Percentiles rank a stretch among this genome's conserved stretches.
Evolutionary conservation across 2,888 invertebrate species (phyloP).

Genomic region (Meta bourneti): DNA sequence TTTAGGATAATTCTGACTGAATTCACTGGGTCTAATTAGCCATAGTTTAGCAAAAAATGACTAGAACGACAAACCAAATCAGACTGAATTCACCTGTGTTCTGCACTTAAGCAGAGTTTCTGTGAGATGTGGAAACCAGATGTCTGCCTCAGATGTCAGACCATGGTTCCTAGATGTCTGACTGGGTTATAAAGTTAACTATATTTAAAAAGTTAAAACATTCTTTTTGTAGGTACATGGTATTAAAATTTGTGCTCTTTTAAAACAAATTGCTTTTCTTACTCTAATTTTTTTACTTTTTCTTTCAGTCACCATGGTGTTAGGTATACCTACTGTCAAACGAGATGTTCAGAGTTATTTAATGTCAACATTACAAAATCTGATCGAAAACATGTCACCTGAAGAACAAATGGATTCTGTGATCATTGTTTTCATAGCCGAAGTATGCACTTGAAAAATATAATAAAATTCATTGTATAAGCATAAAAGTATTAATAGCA

Average conservation of each 20-base stretch:
- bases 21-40: too few species aligned
- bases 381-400: slow-evolving; percentile 89
- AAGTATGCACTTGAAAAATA: slow-evolving; percentile 81
- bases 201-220: too few species aligned
- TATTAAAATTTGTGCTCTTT: not conserved
- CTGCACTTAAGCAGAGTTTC: too few species aligned
- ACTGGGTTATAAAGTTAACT: too few species aligned
- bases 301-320: slow-evolving; percentile 87
- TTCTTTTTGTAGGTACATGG: too few species aligned
- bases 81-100: too few species aligned
- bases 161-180: too few species aligned
- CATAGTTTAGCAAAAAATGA: too few species aligned
- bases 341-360: slow-evolving; percentile 93
- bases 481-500: not conserved
- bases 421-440: slow-evolving; percentile 93
- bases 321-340: slow-evolving; percentile 94
- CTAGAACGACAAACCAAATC: too few species aligned
- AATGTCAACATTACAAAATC: slow-evolving; percentile 90
- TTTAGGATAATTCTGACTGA: too few species aligned
- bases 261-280: not conserved
- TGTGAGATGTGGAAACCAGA: too few species aligned
- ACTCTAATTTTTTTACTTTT: not conserved
- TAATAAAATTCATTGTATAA: not conserved
- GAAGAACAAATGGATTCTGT: slow-evolving; percentile 88
- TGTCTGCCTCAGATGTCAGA: too few species aligned